These are phyloP conservation scores for Mesoligia furuncula DNA, from an alignment of 2,888 invertebrate species.

Conservation along the genomic window DNA sequence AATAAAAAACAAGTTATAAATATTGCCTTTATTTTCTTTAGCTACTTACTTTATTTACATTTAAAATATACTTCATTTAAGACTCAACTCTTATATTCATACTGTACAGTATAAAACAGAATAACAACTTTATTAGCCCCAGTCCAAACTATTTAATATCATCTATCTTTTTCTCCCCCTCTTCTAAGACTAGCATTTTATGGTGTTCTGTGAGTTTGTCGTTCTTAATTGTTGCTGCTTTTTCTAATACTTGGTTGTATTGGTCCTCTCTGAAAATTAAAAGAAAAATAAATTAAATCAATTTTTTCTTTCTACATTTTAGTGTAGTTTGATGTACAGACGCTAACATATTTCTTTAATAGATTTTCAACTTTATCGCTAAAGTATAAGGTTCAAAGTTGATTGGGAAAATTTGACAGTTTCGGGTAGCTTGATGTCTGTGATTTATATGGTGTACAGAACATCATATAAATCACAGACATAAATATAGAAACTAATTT, in stretches of 20 bases:
- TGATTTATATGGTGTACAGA: too few species aligned
- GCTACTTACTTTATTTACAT: constrained; percentile 30
- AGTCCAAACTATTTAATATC: constrained; percentile 57
- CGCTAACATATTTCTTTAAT: too few species aligned
- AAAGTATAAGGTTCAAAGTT: too few species aligned
- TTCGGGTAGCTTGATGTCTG: too few species aligned
- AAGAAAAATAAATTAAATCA: constrained; percentile 4
- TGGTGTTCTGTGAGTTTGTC: constrained; percentile 81
- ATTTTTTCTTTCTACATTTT: neutral
- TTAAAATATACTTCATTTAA: neutral
- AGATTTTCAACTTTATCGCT: neutral
- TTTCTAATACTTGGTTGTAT: constrained; percentile 79
- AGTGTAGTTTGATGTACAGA: neutral
- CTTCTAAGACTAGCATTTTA: constrained; percentile 73
- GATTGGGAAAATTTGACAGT: too few species aligned
- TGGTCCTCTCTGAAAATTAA: constrained; percentile 78
- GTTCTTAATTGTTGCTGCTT: constrained; percentile 78
- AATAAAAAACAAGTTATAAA: constrained; percentile 27
- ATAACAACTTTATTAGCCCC: neutral
- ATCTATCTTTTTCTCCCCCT: constrained; percentile 73
- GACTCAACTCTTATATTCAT: neutral
- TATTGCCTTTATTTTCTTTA: constrained; percentile 13
- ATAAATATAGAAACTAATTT: too few species aligned
- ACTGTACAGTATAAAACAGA: constrained; percentile 14
- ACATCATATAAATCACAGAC: too few species aligned